Percentiles rank a stretch among this genome's conserved stretches.
Conservation (phyloP, 2,113 vertebrate species). For the Charadrius vociferus region DNA sequence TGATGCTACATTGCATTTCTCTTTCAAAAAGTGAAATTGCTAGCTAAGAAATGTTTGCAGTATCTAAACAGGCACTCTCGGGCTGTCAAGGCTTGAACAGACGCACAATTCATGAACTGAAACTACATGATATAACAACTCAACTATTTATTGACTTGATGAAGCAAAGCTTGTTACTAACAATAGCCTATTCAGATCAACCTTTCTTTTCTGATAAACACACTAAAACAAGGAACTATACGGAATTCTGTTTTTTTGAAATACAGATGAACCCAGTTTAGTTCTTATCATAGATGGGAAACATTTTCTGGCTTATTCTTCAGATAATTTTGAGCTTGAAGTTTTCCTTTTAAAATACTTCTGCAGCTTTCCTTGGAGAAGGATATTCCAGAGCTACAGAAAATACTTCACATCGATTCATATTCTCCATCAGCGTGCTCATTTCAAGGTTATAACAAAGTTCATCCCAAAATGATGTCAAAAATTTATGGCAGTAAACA, state of each 20-base stretch:
- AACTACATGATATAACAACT: conserved; percentile 69
- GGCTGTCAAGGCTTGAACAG: conserved; percentile 57
- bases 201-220: conserved; percentile 53
- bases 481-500: conserved; percentile 51
- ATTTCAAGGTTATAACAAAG: conserved; percentile 15
- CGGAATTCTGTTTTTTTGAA: not conserved
- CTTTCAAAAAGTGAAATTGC: not conserved
- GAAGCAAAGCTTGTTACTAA: conserved; percentile 73
- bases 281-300: not conserved
- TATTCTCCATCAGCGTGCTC: not conserved
- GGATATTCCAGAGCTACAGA: not conserved
- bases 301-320: not conserved
- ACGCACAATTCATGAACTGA: conserved; percentile 63
- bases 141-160: conserved; percentile 74
- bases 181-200: conserved; percentile 68
- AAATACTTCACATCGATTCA: not conserved
- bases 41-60: not conserved
- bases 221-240: not conserved
- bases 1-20: not conserved
- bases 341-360: not conserved
- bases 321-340: not conserved
- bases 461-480: conserved; percentile 43
- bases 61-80: not conserved
- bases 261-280: not conserved
- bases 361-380: not conserved